Evolutionary conservation across 2,888 invertebrate species (phyloP).

Genomic region (Nymphalis c-album): DNA sequence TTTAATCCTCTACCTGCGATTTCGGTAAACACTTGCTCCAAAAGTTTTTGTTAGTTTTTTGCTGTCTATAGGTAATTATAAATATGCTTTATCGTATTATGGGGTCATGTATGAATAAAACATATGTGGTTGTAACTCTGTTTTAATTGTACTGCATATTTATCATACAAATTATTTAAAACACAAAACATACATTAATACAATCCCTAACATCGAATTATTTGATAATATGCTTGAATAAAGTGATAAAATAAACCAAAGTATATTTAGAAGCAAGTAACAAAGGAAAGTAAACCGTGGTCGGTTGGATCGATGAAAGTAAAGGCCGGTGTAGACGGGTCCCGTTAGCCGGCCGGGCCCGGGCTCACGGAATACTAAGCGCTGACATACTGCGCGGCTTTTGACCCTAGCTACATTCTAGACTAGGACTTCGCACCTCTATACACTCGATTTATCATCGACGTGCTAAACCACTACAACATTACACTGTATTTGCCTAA

Average conservation of each 20-base stretch:
- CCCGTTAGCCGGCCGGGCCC: conserved; percentile 75
- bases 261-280: conserved; percentile 64
- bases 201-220: conserved; percentile 4
- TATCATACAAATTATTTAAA: not conserved
- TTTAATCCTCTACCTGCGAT: conserved; percentile 66
- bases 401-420: conserved; percentile 81
- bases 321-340: conserved; percentile 77
- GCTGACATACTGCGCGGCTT: conserved; percentile 81
- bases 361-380: conserved; percentile 79
- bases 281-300: conserved; percentile 80
- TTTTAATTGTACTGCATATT: conserved; percentile 11
- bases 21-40: conserved; percentile 67
- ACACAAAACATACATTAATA: not conserved
- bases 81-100: conserved; percentile 41
- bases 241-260: conserved; percentile 45
- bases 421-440: conserved; percentile 73
- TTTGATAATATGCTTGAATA: conserved; percentile 13
- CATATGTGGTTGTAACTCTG: not conserved
- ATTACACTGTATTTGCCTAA: not conserved
- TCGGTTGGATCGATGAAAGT: conserved; percentile 80
- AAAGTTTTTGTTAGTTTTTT: conserved; percentile 55
- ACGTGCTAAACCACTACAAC: conserved; percentile 19
- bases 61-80: conserved; percentile 60
- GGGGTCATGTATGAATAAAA: conserved; percentile 28
- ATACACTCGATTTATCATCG: conserved; percentile 58